These are phyloP conservation scores for Phalanger gymnotis DNA, from an alignment of 2,797 vertebrate genomes.

Conservation along the genomic window DNA sequence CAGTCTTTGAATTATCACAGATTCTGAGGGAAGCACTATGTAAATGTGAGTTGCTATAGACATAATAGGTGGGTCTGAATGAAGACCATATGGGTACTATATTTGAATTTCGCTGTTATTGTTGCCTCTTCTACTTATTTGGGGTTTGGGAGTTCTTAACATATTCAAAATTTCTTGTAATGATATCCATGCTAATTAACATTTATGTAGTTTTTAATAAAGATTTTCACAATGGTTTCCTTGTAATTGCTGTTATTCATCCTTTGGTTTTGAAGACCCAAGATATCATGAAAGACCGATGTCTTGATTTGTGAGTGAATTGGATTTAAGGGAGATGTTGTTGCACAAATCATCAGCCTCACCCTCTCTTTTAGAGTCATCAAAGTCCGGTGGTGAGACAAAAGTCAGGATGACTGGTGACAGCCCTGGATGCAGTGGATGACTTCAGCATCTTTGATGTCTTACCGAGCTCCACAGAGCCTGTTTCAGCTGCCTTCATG, in stretches of 20 bases:
- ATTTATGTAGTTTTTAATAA: neutral
- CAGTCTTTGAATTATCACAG: neutral
- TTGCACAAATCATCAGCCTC: neutral
- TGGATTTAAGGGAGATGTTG: neutral
- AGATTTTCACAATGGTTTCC: neutral
- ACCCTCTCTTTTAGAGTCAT: neutral
- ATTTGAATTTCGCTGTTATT: neutral
- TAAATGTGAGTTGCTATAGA: neutral
- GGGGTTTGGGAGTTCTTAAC: neutral
- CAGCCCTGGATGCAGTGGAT: neutral
- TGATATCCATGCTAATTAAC: neutral
- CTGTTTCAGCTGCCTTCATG: neutral
- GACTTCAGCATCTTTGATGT: neutral
- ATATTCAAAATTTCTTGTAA: neutral
- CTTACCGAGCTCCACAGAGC: neutral
- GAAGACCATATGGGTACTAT: neutral
- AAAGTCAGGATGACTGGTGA: neutral
- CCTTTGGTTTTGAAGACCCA: neutral
- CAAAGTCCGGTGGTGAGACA: neutral
- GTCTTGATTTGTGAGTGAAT: neutral
- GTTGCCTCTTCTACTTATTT: neutral
- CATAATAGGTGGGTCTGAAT: neutral
- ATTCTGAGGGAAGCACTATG: neutral
- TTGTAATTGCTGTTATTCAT: neutral
- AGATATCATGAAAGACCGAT: neutral